Conservation (phyloP, 2,888 invertebrate species). For the Pecten maximus region DNA sequence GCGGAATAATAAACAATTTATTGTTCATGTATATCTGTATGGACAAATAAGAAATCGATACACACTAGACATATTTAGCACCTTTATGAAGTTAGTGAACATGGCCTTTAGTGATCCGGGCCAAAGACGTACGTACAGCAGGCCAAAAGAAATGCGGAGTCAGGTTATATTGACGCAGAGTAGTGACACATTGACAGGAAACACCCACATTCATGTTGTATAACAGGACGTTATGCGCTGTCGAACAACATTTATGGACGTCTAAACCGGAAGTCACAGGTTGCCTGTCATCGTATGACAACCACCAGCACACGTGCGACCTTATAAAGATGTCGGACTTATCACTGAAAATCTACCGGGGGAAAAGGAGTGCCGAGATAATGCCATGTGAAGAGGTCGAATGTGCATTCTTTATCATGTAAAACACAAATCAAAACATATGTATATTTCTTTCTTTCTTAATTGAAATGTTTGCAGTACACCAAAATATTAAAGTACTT, state of each 20-base stretch:
- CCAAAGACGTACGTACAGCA: background rate
- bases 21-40: background rate
- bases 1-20: too few species aligned
- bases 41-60: background rate
- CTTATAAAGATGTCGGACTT: background rate
- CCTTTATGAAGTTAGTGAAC: background rate
- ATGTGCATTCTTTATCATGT: too few species aligned
- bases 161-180: background rate
- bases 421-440: too few species aligned
- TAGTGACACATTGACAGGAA: background rate
- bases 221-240: background rate
- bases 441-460: too few species aligned
- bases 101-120: background rate
- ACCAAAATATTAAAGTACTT: too few species aligned
- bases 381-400: too few species aligned
- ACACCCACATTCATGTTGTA: conserved; percentile 2
- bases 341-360: background rate
- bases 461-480: too few species aligned
- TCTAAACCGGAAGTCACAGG: conserved; percentile 12
- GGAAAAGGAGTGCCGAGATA: too few species aligned
- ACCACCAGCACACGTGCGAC: background rate
- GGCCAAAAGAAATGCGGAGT: background rate
- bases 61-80: too few species aligned
- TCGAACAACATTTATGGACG: background rate
- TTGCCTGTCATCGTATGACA: background rate